These are phyloP conservation scores for Protula sp. DNA, from an alignment of 2,888 invertebrate genomes.

Conservation along the genomic window DNA sequence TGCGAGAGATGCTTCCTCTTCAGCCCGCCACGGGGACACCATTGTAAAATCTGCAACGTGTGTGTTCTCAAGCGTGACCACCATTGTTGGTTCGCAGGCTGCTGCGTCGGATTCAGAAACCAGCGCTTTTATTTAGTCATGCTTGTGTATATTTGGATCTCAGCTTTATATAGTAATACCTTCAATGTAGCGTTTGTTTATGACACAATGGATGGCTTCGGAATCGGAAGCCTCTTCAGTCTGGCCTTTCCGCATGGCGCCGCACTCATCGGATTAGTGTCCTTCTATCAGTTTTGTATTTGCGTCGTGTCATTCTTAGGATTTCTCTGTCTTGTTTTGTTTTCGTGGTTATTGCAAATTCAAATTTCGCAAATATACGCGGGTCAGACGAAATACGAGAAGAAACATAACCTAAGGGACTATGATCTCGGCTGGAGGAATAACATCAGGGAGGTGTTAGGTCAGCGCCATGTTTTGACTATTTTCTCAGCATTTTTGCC, in stretches of 20 bases:
- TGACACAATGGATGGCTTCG: conserved; percentile 40
- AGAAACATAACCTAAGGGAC: conserved; percentile 59
- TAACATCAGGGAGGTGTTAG: conserved; percentile 72
- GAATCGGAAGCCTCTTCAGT: conserved; percentile 12
- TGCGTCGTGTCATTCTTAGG: conserved; percentile 32
- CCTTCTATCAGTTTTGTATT: conserved; percentile 29
- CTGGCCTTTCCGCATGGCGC: conserved; percentile 55
- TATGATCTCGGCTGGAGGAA: conserved; percentile 68
- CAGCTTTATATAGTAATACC: conserved; percentile 53
- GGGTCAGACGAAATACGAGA: conserved; percentile 73
- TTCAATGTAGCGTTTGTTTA: conserved; percentile 42
- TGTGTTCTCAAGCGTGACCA: conserved; percentile 69
- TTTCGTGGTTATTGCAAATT: conserved; percentile 60
- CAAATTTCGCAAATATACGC: conserved; percentile 62
- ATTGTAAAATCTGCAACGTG: conserved; percentile 76
- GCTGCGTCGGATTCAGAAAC: conserved; percentile 34
- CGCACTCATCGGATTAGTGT: conserved; percentile 57
- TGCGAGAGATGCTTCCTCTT: conserved; percentile 62
- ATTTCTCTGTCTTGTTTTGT: conserved; percentile 38
- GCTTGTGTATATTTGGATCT: conserved; percentile 68
- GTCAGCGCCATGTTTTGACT: conserved; percentile 70
- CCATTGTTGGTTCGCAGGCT: conserved; percentile 58
- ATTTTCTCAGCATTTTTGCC: conserved; percentile 74
- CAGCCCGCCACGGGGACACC: conserved; percentile 67
- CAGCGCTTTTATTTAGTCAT: conserved; percentile 73